Percentiles rank a stretch among this genome's conserved stretches.
phyloP scores from a whole-genome alignment of 2,888 invertebrate genomes.

The Malthinus flaveolus region DNA sequence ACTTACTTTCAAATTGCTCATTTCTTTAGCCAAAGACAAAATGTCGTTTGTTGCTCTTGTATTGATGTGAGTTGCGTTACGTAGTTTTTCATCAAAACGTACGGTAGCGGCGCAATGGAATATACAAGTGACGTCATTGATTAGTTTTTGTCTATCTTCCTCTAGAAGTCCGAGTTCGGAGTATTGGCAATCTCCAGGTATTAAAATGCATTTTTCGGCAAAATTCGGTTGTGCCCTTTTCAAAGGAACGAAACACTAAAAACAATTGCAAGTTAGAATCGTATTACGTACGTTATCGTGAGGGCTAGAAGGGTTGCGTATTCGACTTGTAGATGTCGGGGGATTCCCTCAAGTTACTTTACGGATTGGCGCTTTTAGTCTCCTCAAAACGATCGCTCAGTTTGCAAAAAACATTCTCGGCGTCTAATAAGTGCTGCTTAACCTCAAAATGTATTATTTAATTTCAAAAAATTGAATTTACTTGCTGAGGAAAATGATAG shows the following conservation, averaged over 20 bases:
- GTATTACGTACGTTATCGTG: too few species aligned
- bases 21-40: slow-evolving; percentile 53
- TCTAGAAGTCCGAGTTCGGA: slow-evolving; percentile 56
- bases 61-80: slow-evolving; percentile 56
- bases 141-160: slow-evolving; percentile 54
- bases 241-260: slow-evolving; percentile 57
- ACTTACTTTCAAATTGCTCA: slow-evolving; percentile 63
- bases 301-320: too few species aligned
- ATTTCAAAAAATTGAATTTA: too few species aligned
- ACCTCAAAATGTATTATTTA: too few species aligned
- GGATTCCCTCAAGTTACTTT: too few species aligned
- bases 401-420: too few species aligned
- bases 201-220: slow-evolving; percentile 56
- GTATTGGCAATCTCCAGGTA: slow-evolving; percentile 57
- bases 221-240: slow-evolving; percentile 54
- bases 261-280: not conserved
- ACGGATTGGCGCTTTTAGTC: too few species aligned
- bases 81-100: slow-evolving; percentile 58
- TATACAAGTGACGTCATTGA: slow-evolving; percentile 53
- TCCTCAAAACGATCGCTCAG: too few species aligned
- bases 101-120: slow-evolving; percentile 62
- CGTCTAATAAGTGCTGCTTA: too few species aligned
- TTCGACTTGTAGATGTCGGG: too few species aligned
- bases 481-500: too few species aligned
- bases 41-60: slow-evolving; percentile 57